Percentiles rank a stretch among this genome's conserved stretches.
Conservation (phyloP, 2,888 invertebrate species). For the Polia nebulosa region DNA sequence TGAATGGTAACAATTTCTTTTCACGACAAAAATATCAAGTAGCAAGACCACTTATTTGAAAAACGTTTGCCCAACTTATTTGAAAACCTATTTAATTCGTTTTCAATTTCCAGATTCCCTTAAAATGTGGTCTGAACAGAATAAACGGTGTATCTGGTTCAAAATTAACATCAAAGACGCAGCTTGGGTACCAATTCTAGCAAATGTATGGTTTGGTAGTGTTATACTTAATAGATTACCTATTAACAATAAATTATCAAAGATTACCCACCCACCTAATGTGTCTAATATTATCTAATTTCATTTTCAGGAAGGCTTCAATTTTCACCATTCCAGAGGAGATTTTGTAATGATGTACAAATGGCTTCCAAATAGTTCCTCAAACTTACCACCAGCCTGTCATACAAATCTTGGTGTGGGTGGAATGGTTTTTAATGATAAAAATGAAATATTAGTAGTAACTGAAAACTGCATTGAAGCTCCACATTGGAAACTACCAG, state of each 20-base stretch:
- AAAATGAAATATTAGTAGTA: slow-evolving; percentile 95
- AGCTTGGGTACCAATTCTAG: slow-evolving; percentile 94
- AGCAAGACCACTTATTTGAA: no score
- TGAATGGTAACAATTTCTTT: slow-evolving; percentile 89
- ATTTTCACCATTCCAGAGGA: slow-evolving; percentile 96
- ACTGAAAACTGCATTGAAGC: slow-evolving; percentile 92
- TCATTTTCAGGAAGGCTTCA: slow-evolving; percentile 93
- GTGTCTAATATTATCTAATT: neutral
- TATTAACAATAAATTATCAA: neutral
- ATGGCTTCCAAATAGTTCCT: slow-evolving; percentile 93
- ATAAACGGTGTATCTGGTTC: slow-evolving; percentile 95
- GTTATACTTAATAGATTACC: neutral
- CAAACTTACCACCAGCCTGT: slow-evolving; percentile 94
- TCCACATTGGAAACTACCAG: slow-evolving; percentile 97
- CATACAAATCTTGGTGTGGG: slow-evolving; percentile 96
- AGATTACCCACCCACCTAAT: neutral
- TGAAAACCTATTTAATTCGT: neutral
- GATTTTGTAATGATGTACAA: slow-evolving; percentile 95
- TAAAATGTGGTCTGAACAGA: slow-evolving; percentile 92
- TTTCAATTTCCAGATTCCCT: slow-evolving; percentile 92
- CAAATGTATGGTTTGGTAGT: slow-evolving; percentile 87
- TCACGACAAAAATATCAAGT: neutral
- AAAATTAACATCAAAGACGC: slow-evolving; percentile 93
- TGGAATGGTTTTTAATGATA: slow-evolving; percentile 95
- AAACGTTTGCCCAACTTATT: no score